Evolutionary conservation across 2,797 vertebrate genomes (phyloP), one percentile per base, ranked within the genome.

Genomic region (Serranus cabrilla): DNA sequence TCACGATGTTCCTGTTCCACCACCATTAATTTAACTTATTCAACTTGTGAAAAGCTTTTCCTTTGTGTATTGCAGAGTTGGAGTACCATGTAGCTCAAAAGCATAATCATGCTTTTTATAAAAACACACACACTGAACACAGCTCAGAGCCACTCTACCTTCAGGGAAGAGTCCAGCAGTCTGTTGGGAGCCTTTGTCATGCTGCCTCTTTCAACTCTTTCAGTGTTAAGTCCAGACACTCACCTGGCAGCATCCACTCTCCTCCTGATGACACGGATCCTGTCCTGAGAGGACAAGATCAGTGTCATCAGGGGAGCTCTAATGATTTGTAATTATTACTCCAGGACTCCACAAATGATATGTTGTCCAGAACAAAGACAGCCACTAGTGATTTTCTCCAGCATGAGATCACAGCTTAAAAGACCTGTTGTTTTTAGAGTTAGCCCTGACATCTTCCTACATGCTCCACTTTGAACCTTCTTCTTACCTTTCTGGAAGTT

Each of bases 261-360:
- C 40, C 43, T 46, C 16, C 45, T 57, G 40, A 74, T 69, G 51
- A 71, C 51, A 72, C 12, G 58, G 5, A 61, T 66, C 73, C 27
- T 23, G 37, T 62, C 57, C 18, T 27, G 27, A 27, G 27, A 27
- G 42, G 42, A 70, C 21, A 52, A 23, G 21, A 78, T 46, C 21
- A 43, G 47, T 67, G 52, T 71, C 51, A 63, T 78, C 25, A 66
- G 62, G 25, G 27, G 25, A 64, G 60, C 43, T 46, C 12, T 50
- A 58, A 72, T 72, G 45, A 63, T 67, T 59, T 61, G 21, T 70
- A 76, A 66, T 66, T 76, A 73, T 66, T 27, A 65, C 55, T 45
- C 55, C 42, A 49, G 52, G 49, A 70, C n/a, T 65, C 49, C 18
- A n/a, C 18, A 68, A 75, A 70, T 72, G 0, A 62, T 20, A 49